These are phyloP conservation scores for Scaptomyza polygonia DNA, from an alignment of 2,888 invertebrate species.

Conservation along the genomic window DNA sequence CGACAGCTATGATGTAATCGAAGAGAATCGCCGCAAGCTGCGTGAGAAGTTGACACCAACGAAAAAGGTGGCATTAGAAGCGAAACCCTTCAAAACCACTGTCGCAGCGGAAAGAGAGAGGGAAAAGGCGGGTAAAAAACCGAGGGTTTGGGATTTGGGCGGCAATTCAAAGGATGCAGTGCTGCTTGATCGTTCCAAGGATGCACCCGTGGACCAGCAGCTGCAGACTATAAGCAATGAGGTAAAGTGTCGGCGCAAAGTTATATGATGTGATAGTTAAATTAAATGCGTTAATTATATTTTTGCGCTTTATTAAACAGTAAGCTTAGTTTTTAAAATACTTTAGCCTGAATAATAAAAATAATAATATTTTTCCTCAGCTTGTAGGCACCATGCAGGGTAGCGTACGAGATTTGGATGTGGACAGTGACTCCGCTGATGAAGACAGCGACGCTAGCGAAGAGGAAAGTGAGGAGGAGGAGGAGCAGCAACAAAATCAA, in stretches of 20 bases:
- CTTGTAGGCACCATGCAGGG: slow-evolving; percentile 94
- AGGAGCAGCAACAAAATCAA: too few relatives aligned
- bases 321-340: too few relatives aligned
- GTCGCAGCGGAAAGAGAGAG: slow-evolving; percentile 39
- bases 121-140: slow-evolving; percentile 93
- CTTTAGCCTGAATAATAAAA: too few relatives aligned
- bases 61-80: slow-evolving; percentile 85
- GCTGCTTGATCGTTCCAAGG: slow-evolving; percentile 92
- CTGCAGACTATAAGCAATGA: slow-evolving; percentile 73
- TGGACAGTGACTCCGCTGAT: slow-evolving; percentile 89
- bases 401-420: slow-evolving; percentile 91
- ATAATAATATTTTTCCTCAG: too few relatives aligned
- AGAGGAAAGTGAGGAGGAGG: slow-evolving; percentile 56
- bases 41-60: slow-evolving; percentile 89
- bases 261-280: neutral
- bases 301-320: too few relatives aligned
- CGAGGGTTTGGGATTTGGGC: slow-evolving; percentile 94
- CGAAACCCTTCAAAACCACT: slow-evolving; percentile 77
- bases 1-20: slow-evolving; percentile 87
- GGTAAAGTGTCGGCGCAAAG: slow-evolving; percentile 50
- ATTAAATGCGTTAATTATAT: neutral
- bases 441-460: slow-evolving; percentile 83
- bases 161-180: slow-evolving; percentile 91
- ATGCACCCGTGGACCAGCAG: slow-evolving; percentile 88
- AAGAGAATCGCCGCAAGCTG: slow-evolving; percentile 91